Percentiles rank a stretch among this genome's conserved stretches.
These are phyloP conservation scores for Brevimyrus niger DNA, from an alignment of 2,113 vertebrate genomes.

Conservation along the genomic window DNA sequence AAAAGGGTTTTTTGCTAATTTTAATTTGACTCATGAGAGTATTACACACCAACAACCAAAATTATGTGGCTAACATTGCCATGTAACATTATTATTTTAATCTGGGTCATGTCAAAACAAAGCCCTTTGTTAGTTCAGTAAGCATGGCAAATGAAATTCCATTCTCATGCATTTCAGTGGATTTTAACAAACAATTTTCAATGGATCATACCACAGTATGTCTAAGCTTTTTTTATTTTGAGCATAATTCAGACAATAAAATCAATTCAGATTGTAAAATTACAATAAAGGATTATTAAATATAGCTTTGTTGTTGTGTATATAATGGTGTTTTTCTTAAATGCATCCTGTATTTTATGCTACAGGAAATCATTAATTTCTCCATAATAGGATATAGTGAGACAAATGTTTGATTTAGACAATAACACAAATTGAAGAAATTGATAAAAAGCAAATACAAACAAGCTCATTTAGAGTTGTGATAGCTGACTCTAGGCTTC, in stretches of 20 bases:
- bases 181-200: slow-evolving; percentile 49
- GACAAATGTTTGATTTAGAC: background rate
- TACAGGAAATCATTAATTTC: background rate
- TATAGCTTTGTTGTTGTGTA: background rate
- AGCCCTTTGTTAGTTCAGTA: slow-evolving; percentile 12
- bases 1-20: background rate
- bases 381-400: background rate
- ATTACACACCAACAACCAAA: background rate
- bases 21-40: background rate
- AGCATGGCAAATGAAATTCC: slow-evolving; percentile 36
- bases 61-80: background rate
- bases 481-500: background rate
- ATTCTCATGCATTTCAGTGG: slow-evolving; percentile 35
- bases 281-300: background rate
- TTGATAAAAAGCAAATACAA: background rate
- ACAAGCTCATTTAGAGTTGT: background rate
- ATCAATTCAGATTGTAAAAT: slow-evolving; percentile 52
- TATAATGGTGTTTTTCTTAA: background rate
- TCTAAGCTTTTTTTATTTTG: slow-evolving; percentile 50
- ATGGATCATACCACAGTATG: slow-evolving; percentile 54
- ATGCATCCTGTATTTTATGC: background rate
- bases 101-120: slow-evolving; percentile 24
- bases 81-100: background rate
- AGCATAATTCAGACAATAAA: slow-evolving; percentile 55
- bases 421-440: background rate